phyloP scores from a whole-genome alignment of 2,888 invertebrate species.

The Amphipoea oculea region DNA sequence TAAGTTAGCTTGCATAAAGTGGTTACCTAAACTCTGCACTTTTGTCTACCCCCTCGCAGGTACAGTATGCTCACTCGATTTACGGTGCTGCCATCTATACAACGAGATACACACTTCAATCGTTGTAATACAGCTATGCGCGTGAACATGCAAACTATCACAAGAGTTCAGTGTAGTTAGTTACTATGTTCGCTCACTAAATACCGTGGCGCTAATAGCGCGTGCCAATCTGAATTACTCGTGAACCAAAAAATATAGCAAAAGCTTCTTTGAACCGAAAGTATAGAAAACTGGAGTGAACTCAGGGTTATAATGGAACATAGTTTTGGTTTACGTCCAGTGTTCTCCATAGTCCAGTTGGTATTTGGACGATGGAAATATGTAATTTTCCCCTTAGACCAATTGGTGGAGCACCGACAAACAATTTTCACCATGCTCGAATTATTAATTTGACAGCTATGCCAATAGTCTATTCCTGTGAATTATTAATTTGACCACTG shows the following conservation, averaged over 20 bases:
- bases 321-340: too few species aligned
- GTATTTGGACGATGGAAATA: too few species aligned
- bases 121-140: neutral
- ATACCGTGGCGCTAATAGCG: constrained; percentile 27
- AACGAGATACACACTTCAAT: constrained; percentile 18
- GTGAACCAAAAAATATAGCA: too few species aligned
- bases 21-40: neutral
- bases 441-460: neutral
- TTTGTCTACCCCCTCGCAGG: neutral
- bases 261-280: too few species aligned
- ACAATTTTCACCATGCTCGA: too few species aligned
- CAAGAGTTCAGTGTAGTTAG: constrained; percentile 3
- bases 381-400: too few species aligned
- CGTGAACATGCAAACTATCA: neutral
- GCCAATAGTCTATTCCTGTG: neutral
- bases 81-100: constrained; percentile 53
- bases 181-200: constrained; percentile 1
- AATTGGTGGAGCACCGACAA: too few species aligned
- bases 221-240: neutral
- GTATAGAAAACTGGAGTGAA: too few species aligned
- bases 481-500: neutral
- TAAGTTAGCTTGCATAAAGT: neutral
- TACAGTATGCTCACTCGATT: neutral
- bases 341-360: too few species aligned
- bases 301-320: too few species aligned